phyloP scores from a whole-genome alignment of 1,140 invertebrate species.

The Cecropterus lyciades region DNA sequence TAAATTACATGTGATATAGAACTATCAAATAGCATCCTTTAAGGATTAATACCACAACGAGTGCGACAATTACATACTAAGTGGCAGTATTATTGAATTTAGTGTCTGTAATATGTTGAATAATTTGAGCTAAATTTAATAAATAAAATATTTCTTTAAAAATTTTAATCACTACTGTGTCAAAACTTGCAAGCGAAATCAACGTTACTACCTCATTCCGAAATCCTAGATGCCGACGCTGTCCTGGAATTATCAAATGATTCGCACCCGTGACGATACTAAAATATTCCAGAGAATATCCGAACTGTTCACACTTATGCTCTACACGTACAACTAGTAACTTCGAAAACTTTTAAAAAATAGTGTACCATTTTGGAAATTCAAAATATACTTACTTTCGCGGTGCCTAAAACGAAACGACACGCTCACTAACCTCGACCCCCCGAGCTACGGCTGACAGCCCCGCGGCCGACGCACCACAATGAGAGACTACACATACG shows the following conservation, averaged over 20 bases:
- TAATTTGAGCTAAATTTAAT: constrained; percentile 19
- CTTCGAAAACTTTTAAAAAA: constrained; percentile 60
- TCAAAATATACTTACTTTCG: constrained; percentile 39
- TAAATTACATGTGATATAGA: background rate
- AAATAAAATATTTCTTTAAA: constrained; percentile 14
- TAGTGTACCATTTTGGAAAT: constrained; percentile 45
- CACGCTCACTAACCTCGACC: constrained; percentile 40
- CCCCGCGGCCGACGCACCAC: background rate
- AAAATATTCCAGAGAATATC: background rate
- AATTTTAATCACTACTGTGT: constrained; percentile 1
- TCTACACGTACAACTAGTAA: constrained; percentile 41
- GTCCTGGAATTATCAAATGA: constrained; percentile 2
- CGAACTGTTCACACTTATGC: constrained; percentile 23
- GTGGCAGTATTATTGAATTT: constrained; percentile 15
- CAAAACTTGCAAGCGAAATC: constrained; percentile 20
- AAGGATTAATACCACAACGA: constrained; percentile 7
- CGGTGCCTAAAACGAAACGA: constrained; percentile 26
- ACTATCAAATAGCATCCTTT: constrained; percentile 14
- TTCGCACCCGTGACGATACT: background rate
- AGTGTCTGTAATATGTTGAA: constrained; percentile 15
- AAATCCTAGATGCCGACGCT: too few species aligned
- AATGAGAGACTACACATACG: background rate
- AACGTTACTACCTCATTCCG: background rate
- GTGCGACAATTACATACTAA: constrained; percentile 17
- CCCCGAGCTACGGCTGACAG: constrained; percentile 8